phyloP scores from a whole-genome alignment of 2,888 invertebrate species.

The Candidula unifasciata region DNA sequence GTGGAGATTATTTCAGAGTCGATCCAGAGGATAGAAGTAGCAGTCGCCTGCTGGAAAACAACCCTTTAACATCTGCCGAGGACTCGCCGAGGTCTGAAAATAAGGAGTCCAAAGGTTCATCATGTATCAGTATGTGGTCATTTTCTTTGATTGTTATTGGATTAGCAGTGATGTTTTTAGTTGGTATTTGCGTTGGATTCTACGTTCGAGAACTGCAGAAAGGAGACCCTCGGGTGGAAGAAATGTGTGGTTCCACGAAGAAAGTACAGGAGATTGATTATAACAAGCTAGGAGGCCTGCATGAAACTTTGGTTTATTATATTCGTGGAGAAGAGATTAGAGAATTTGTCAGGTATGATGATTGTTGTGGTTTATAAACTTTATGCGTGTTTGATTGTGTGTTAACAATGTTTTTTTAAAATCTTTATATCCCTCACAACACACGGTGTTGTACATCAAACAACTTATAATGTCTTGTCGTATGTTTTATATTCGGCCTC shows the following conservation, averaged over 20 bases:
- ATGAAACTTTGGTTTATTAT: conserved; percentile 66
- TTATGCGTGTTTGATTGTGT: too few species aligned
- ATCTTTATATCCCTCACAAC: too few species aligned
- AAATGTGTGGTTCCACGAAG: conserved; percentile 36
- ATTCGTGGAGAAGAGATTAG: conserved; percentile 59
- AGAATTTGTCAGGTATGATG: conserved; percentile 60
- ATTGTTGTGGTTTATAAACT: neutral
- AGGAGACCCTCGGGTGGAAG: conserved; percentile 45
- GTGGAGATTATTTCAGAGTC: neutral
- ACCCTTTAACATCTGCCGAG: neutral
- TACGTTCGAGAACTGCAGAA: conserved; percentile 64
- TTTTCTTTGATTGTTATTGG: conserved; percentile 61
- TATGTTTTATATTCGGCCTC: too few species aligned
- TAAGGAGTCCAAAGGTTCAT: conserved; percentile 45
- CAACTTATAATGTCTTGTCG: too few species aligned
- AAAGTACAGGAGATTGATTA: conserved; percentile 58
- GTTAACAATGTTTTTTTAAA: too few species aligned
- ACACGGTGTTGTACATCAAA: too few species aligned
- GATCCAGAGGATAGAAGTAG: neutral
- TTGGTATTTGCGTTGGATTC: conserved; percentile 67
- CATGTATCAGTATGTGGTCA: conserved; percentile 61
- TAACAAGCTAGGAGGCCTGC: conserved; percentile 58
- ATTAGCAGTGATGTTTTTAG: conserved; percentile 63
- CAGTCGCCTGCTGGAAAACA: conserved; percentile 2
- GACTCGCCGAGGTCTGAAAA: neutral